Conservation (phyloP, 2,113 vertebrate genomes). For the Erinaceus europaeus region DNA sequence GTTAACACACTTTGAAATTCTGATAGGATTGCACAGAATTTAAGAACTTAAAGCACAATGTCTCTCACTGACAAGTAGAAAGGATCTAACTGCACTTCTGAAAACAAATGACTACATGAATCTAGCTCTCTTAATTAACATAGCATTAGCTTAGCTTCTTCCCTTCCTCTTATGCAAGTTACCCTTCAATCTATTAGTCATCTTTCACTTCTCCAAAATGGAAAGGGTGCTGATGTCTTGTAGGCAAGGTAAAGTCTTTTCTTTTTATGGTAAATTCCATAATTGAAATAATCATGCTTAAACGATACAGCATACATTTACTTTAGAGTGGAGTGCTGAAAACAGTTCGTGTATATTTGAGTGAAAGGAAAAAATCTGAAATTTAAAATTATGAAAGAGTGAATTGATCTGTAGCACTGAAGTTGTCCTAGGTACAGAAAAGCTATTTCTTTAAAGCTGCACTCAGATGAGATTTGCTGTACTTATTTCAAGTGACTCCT, state of each 20-base stretch:
- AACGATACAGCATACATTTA: background rate
- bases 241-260: background rate
- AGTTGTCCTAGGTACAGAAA: background rate
- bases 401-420: background rate
- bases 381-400: background rate
- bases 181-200: background rate
- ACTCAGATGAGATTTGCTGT: background rate
- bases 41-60: background rate
- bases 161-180: background rate
- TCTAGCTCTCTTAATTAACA: background rate
- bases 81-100: background rate
- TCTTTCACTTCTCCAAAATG: background rate
- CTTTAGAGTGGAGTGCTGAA: background rate
- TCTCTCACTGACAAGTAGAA: background rate
- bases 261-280: background rate
- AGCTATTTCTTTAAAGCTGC: background rate
- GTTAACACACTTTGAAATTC: background rate
- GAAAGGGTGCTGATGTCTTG: background rate
- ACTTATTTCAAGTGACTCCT: background rate
- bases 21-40: background rate
- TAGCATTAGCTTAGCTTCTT: background rate
- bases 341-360: background rate
- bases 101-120: conserved; percentile 22
- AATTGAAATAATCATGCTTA: conserved; percentile 4
- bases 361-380: background rate